phyloP scores from a whole-genome alignment of 2,113 vertebrate species.

The Ariopsis seemanni region DNA sequence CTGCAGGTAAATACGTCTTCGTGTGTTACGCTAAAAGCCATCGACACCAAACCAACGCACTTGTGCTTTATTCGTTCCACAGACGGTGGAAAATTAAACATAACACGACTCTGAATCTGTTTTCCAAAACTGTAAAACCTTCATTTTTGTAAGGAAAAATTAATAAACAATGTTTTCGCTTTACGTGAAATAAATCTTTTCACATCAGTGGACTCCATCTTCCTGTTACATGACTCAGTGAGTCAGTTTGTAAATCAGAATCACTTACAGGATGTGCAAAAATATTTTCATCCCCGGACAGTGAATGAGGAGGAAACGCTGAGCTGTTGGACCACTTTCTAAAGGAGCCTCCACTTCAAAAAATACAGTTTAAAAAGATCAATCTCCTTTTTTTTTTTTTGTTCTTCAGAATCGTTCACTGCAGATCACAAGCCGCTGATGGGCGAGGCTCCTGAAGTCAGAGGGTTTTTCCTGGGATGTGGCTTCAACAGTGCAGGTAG shows the following conservation, averaged over 20 bases:
- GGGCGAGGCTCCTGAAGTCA: conserved; percentile 91
- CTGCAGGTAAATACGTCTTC: background rate
- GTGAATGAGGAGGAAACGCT: background rate
- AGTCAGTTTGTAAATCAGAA: background rate
- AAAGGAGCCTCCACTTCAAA: no score
- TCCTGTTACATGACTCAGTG: background rate
- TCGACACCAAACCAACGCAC: background rate
- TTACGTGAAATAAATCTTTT: background rate
- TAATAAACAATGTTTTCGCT: background rate
- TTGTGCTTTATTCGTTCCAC: background rate
- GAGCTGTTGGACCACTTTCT: background rate
- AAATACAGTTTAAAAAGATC: no score
- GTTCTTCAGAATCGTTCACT: conserved; percentile 86
- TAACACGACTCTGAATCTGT: background rate
- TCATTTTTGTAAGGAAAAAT: background rate
- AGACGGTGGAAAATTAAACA: background rate
- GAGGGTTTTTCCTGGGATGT: conserved; percentile 94
- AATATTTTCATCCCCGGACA: background rate
- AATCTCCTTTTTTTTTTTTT: background rate
- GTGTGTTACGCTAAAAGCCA: no score
- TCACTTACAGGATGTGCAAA: background rate
- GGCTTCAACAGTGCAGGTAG: conserved; percentile 98
- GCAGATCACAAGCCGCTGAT: conserved; percentile 95
- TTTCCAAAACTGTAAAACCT: background rate
- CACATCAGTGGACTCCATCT: background rate